A percentile compares a stretch with the other conserved stretches of the same genome.
Evolutionary conservation across 2,113 vertebrate genomes (phyloP).

Genomic region (Aramus guarauna): DNA sequence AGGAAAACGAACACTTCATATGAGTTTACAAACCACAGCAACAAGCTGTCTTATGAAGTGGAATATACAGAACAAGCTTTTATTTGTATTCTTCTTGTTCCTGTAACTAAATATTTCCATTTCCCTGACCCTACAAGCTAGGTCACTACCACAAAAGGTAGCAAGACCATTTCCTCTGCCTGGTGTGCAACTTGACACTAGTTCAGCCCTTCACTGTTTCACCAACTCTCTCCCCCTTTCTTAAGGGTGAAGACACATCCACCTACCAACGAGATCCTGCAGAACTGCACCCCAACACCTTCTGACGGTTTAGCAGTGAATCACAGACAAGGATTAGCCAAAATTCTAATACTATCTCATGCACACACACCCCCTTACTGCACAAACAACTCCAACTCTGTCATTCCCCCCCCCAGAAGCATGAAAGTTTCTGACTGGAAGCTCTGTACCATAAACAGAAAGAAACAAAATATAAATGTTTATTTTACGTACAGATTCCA

Average conservation of each 20-base stretch:
- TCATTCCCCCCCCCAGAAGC: not conserved
- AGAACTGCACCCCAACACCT: not conserved
- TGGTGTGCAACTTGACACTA: rapidly evolving
- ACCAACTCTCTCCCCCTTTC: too few relatives aligned
- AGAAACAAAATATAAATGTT: not conserved
- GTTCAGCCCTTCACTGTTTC: not conserved
- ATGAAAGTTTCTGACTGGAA: not conserved
- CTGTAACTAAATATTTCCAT: not conserved
- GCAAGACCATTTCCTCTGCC: not conserved
- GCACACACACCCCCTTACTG: not conserved
- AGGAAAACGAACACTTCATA: rapidly evolving
- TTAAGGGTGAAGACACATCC: not conserved
- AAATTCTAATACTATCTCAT: rapidly evolving
- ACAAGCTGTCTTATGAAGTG: not conserved
- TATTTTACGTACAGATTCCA: rapidly evolving
- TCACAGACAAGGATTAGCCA: not conserved
- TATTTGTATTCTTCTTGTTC: not conserved
- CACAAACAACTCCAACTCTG: not conserved
- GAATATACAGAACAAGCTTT: not conserved
- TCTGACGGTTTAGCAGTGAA: not conserved
- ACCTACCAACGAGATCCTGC: not conserved
- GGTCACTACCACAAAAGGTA: not conserved
- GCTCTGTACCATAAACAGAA: not conserved
- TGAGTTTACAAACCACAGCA: not conserved
- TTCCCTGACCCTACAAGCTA: not conserved